phyloP scores from a whole-genome alignment of 2,797 vertebrate genomes.

The Mus caroli region DNA sequence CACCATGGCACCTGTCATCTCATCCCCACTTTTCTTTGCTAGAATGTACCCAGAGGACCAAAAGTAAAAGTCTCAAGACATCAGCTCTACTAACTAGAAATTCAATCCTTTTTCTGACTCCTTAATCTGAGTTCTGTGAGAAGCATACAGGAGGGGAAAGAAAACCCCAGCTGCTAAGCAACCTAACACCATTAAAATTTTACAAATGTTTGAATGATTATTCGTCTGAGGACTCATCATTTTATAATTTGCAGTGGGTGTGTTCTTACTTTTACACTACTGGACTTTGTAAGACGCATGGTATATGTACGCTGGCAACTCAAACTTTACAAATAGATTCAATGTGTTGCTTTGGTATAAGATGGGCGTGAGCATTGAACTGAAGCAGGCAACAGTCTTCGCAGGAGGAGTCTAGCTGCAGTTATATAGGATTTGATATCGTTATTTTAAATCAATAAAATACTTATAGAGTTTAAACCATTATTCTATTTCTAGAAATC shows the following conservation, averaged over 20 bases:
- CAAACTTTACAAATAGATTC: background rate
- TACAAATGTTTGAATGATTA: background rate
- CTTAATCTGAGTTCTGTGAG: background rate
- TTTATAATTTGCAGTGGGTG: background rate
- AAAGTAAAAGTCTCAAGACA: background rate
- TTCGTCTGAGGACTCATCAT: background rate
- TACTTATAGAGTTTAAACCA: background rate
- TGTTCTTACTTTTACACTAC: background rate
- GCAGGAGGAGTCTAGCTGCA: background rate
- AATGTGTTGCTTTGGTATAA: background rate
- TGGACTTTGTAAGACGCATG: constrained; percentile 29
- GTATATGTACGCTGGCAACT: background rate
- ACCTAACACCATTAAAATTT: background rate
- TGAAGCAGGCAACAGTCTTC: background rate
- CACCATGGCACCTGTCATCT: background rate
- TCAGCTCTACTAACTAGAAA: background rate
- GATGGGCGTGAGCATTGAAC: background rate
- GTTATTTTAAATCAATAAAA: background rate
- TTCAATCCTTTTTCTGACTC: background rate
- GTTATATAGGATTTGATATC: background rate
- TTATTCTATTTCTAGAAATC: background rate
- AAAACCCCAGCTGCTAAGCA: fast-evolving
- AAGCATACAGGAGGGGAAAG: background rate
- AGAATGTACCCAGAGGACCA: background rate
- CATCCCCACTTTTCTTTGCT: background rate